A percentile compares a stretch with the other conserved stretches of the same genome.
Conservation (phyloP, 2,888 invertebrate species). For the Arctia plantaginis region DNA sequence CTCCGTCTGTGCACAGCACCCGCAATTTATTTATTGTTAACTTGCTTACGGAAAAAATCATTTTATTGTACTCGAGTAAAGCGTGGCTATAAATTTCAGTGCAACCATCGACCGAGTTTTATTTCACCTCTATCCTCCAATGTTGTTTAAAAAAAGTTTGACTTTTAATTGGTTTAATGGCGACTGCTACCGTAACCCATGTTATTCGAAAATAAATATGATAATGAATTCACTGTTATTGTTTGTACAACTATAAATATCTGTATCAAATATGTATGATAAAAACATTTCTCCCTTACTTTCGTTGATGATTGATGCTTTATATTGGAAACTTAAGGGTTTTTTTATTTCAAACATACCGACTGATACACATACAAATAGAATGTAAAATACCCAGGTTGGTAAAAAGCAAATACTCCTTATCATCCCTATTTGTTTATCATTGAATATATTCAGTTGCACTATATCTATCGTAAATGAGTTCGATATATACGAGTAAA, state of each 20-base stretch:
- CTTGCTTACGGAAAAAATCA: slow-evolving; percentile 43
- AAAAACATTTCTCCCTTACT: no score
- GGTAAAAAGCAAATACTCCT: no score
- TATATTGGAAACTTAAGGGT: no score
- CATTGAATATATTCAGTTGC: no score
- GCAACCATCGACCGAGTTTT: slow-evolving; percentile 20
- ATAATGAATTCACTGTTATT: not conserved
- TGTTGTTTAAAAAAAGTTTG: slow-evolving; percentile 8
- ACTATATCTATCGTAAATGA: no score
- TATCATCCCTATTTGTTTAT: no score
- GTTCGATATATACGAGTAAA: no score
- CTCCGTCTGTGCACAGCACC: slow-evolving; percentile 49
- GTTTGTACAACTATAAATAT: not conserved
- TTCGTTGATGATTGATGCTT: no score
- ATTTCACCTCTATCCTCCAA: slow-evolving; percentile 8
- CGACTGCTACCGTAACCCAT: not conserved
- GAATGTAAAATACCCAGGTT: no score
- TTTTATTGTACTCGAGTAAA: slow-evolving; percentile 46
- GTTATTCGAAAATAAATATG: not conserved
- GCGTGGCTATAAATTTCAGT: slow-evolving; percentile 37
- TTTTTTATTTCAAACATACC: no score
- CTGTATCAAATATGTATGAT: not conserved
- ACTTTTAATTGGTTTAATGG: not conserved
- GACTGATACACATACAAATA: no score
- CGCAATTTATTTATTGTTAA: slow-evolving; percentile 55